Percentiles rank a stretch among this genome's conserved stretches.
phyloP scores from a whole-genome alignment of 2,797 vertebrate genomes.

The Spondyliosoma cantharus region DNA sequence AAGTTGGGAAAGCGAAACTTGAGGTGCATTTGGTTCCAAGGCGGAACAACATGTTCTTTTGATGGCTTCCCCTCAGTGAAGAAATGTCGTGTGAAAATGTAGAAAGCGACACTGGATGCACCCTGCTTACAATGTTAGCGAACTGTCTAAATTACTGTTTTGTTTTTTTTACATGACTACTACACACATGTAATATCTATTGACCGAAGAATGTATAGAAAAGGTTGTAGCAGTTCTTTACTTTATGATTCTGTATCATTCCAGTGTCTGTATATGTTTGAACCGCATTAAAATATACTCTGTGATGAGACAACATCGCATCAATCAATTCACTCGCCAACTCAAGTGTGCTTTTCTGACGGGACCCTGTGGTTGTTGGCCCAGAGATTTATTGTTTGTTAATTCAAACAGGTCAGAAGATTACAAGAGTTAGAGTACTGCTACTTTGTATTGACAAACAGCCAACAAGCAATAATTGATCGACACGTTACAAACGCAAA shows the following conservation, averaged over 20 bases:
- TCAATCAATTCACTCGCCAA: conserved; percentile 1
- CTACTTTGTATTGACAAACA: neutral
- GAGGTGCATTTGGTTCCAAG: neutral
- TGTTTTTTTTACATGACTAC: neutral
- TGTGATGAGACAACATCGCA: neutral
- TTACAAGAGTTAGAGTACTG: neutral
- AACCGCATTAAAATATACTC: neutral
- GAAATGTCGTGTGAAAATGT: neutral
- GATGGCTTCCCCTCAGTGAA: neutral
- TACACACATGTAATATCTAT: neutral
- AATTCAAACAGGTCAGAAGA: neutral
- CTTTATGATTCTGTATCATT: conserved; percentile 1
- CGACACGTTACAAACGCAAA: neutral
- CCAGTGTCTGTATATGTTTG: neutral
- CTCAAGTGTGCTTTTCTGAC: neutral
- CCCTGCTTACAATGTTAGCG: neutral
- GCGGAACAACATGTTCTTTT: neutral
- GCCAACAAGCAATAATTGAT: neutral
- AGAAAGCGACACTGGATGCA: neutral
- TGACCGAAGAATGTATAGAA: neutral
- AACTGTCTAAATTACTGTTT: neutral
- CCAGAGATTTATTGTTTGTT: neutral
- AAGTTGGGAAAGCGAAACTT: neutral
- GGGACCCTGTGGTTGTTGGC: neutral
- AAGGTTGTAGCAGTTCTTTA: conserved; percentile 7